These are phyloP conservation scores for Microctenopoma steveboyesi DNA, from an alignment of 2,797 vertebrate species.

Conservation along the genomic window DNA sequence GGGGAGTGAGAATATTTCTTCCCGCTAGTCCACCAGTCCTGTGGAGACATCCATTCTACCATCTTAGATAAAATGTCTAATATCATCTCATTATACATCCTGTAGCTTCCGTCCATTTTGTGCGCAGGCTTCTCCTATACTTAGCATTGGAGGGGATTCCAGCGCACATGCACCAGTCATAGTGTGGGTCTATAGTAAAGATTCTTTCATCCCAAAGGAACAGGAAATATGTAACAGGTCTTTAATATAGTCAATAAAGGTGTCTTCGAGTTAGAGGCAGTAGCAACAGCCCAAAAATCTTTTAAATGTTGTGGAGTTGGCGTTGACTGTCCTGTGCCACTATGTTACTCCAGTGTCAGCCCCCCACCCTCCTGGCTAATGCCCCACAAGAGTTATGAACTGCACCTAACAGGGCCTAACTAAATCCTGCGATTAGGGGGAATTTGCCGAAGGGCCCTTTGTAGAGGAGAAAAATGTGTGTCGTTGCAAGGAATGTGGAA, in stretches of 20 bases:
- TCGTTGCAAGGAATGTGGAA: slow-evolving; percentile 95
- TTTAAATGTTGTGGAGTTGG: slow-evolving; percentile 55
- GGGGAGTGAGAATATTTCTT: too few relatives aligned
- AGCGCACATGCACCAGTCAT: too few relatives aligned
- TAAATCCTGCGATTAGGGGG: slow-evolving; percentile 94
- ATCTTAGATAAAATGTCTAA: too few relatives aligned
- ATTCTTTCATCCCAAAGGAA: too few relatives aligned
- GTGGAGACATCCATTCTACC: too few relatives aligned
- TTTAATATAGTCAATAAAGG: background rate
- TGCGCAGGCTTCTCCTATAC: too few relatives aligned
- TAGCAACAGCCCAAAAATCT: background rate
- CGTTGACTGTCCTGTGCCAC: slow-evolving; percentile 10
- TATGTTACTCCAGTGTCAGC: background rate
- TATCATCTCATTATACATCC: too few relatives aligned
- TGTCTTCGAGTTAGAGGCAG: background rate
- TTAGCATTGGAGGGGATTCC: too few relatives aligned
- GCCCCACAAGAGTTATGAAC: slow-evolving; percentile 85
- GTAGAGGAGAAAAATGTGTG: slow-evolving; percentile 96
- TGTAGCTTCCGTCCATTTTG: too few relatives aligned
- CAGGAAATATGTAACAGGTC: too few relatives aligned
- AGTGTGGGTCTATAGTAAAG: too few relatives aligned
- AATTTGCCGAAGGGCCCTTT: slow-evolving; percentile 95
- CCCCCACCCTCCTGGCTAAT: slow-evolving; percentile 1
- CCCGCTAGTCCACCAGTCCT: too few relatives aligned
- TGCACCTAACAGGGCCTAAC: slow-evolving; percentile 91